Conservation (phyloP, 2,797 vertebrate genomes). For the Neomorphus geoffroyi region DNA sequence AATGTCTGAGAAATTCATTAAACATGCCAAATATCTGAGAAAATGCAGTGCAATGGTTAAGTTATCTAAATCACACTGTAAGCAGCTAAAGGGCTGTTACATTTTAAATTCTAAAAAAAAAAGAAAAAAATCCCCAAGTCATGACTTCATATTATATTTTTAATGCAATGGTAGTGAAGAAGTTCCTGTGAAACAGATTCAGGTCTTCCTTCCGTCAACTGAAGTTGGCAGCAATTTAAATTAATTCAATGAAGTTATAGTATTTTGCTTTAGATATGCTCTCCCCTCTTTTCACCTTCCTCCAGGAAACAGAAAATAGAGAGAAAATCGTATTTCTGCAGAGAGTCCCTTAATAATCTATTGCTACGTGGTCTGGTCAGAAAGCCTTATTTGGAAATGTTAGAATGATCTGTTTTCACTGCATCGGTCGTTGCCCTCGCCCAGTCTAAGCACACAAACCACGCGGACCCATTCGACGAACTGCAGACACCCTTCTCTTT, state of each 20-base stretch:
- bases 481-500: neutral
- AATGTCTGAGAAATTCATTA: conserved; percentile 30
- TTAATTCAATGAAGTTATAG: neutral
- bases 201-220: neutral
- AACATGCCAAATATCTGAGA: neutral
- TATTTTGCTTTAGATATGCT: neutral
- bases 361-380: neutral
- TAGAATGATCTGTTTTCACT: neutral
- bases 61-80: neutral
- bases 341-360: neutral
- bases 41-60: neutral
- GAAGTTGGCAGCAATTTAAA: neutral
- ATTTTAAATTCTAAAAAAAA: neutral
- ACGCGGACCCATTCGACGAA: neutral
- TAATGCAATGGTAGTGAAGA: neutral
- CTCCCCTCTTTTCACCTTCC: neutral
- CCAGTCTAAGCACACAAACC: neutral
- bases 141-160: neutral
- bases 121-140: neutral
- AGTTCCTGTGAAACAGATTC: neutral
- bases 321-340: neutral
- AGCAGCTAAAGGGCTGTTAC: neutral
- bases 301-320: neutral
- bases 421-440: neutral
- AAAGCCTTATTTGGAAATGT: neutral